Conservation (phyloP, 2,888 invertebrate genomes). For the Trypoxylon attenuatum region DNA sequence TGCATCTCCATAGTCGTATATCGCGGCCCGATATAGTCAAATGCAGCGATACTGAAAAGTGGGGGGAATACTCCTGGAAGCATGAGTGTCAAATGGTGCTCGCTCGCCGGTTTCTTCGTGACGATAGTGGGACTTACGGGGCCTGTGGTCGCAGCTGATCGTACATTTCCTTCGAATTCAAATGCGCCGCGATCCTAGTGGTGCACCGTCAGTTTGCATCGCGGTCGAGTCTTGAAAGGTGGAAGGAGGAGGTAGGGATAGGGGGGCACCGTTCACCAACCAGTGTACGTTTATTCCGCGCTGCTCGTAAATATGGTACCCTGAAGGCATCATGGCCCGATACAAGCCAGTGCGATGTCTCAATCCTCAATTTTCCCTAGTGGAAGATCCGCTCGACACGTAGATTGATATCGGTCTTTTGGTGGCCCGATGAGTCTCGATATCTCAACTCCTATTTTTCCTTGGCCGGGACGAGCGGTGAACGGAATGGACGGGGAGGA, state of each 20-base stretch:
- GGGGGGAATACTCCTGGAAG: conserved; percentile 26
- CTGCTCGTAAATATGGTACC: conserved; percentile 72
- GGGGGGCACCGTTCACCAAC: conserved; percentile 24
- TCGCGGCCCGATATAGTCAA: conserved; percentile 32
- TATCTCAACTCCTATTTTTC: conserved; percentile 30
- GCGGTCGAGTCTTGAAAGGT: background rate
- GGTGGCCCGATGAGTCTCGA: conserved; percentile 24
- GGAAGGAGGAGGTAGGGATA: conserved; percentile 48
- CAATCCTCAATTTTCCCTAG: conserved; percentile 67
- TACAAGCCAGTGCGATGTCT: conserved; percentile 69
- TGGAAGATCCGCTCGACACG: conserved; percentile 56
- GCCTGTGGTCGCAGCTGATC: conserved; percentile 50
- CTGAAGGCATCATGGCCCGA: conserved; percentile 67
- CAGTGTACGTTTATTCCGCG: conserved; percentile 64
- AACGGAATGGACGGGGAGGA: no score
- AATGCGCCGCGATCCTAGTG: conserved; percentile 59
- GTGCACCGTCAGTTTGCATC: conserved; percentile 49
- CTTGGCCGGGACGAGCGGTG: no score
- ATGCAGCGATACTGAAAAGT: conserved; percentile 26
- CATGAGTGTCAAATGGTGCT: conserved; percentile 35
- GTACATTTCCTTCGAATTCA: conserved; percentile 66
- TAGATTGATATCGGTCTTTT: conserved; percentile 42
- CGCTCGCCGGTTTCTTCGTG: conserved; percentile 33
- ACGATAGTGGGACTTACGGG: conserved; percentile 45
- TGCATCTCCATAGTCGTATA: background rate